Base-by-base conservation (phyloP, 1,140 invertebrate genomes). In the Polypedilum pembai region DNA sequence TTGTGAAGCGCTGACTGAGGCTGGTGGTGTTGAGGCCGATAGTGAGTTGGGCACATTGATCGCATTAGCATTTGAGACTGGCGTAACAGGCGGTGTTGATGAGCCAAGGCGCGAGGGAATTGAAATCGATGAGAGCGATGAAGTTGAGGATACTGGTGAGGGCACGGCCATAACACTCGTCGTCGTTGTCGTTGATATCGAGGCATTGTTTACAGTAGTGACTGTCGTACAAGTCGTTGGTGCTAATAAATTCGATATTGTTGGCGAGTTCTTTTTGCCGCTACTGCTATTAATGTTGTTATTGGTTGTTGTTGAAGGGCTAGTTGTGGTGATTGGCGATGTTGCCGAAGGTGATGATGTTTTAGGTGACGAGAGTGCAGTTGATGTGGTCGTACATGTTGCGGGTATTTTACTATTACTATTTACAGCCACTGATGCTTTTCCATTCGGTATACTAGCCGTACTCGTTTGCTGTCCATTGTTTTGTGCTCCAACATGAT, bases 171-270 rank as follows among this genome's bases (percentile, higher is more conserved):
- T 33, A 74, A 75, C 74, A 73, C 45, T 72, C 5, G 56, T 74
- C n/a, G 73, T 41, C 74, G 75, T 24, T 73, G 73, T 40, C 74
- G 75, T 40, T 63, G 77, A 75, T 76, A 75, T 73, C 77, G 76
- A 74, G 75, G 41, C 76, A 76, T 78, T 76, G 77, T 78, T 78
- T 77, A 78, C 75, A 76, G 78, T 76, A 76, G 77, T 75, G 77
- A 78, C 40, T 45, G 24, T 33, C 24, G 76, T 76, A 76, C 78
- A 77, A 77, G 79, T 77, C 78, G 79, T 77, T 80, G 78, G 77
- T 18, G 65, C 65, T 69, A 69, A 77, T 77, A 75, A 75, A 76
- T 73, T 76, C 76, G 73, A 73, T 65, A 74, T 73, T 56, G 74
- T 40, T 66, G 45, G 41, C 18, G 40, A 45, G 74, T 74, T 56